Evolutionary conservation across 2,113 vertebrate species (phyloP).

Genomic region (Phainopepla nitens): DNA sequence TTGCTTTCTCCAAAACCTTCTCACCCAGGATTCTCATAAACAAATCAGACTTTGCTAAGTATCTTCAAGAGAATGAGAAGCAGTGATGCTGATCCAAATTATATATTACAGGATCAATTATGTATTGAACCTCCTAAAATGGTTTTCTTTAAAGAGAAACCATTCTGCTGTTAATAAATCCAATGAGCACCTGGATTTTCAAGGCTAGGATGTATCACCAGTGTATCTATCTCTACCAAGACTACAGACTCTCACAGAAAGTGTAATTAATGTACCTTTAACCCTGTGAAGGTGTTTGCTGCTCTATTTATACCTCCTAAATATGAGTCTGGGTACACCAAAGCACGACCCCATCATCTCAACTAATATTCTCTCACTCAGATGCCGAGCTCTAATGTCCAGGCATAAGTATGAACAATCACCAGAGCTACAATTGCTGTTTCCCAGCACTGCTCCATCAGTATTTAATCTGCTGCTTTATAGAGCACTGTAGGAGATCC

Average conservation of each 20-base stretch:
- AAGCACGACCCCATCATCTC: neutral
- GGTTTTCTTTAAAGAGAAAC: neutral
- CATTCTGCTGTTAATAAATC: neutral
- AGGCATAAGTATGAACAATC: slow-evolving; percentile 13
- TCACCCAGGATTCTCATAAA: neutral
- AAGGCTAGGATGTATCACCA: neutral
- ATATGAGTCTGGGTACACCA: neutral
- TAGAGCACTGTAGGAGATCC: slow-evolving; percentile 43
- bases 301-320: neutral
- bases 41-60: neutral
- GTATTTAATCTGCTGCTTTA: slow-evolving; percentile 54
- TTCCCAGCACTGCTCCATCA: slow-evolving; percentile 22
- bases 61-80: neutral
- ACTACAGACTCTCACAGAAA: neutral
- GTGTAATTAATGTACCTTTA: neutral
- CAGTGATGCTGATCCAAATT: neutral
- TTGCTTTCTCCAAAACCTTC: neutral
- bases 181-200: neutral
- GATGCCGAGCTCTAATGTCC: neutral
- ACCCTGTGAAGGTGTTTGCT: neutral
- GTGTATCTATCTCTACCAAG: neutral
- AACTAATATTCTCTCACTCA: neutral
- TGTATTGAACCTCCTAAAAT: neutral
- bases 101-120: neutral
- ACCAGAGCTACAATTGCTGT: neutral